Conservation (phyloP, 2,113 vertebrate species). For the Ictalurus furcatus region DNA sequence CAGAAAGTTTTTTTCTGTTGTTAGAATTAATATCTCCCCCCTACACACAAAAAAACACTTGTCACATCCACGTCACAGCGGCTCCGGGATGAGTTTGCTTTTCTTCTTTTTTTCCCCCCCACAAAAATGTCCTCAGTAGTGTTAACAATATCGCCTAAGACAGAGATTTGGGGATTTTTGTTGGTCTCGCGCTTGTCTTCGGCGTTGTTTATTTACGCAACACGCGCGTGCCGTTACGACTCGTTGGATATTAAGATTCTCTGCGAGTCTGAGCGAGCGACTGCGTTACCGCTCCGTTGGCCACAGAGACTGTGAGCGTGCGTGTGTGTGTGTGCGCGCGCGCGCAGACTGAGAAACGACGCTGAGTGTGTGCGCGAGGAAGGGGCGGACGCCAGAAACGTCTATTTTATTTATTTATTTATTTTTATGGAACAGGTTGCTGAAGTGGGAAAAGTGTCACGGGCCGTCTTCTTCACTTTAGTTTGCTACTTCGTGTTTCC, state of each 20-base stretch:
- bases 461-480: not conserved
- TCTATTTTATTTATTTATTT: not conserved
- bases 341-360: conserved; percentile 74
- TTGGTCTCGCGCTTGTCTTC: not conserved
- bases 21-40: not conserved
- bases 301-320: conserved; percentile 23
- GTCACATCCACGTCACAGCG: conserved; percentile 14
- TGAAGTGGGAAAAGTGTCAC: conserved; percentile 1
- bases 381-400: conserved; percentile 58
- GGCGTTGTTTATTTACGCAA: not conserved
- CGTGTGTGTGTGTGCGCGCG: conserved; percentile 69
- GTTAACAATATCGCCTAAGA: not conserved
- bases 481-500: not conserved
- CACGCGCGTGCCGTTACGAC: conserved; percentile 7
- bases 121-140: not conserved
- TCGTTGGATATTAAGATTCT: not conserved
- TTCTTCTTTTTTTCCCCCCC: not conserved
- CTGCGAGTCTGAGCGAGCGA: not conserved
- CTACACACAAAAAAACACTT: not conserved
- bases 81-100: not conserved
- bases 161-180: not conserved
- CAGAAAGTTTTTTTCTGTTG: not conserved
- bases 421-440: conserved; percentile 61
- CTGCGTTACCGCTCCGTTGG: conserved; percentile 24
- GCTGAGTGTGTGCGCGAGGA: conserved; percentile 34